Evolutionary conservation across 2,113 vertebrate genomes (phyloP).

Genomic region (Indicator maculatus): DNA sequence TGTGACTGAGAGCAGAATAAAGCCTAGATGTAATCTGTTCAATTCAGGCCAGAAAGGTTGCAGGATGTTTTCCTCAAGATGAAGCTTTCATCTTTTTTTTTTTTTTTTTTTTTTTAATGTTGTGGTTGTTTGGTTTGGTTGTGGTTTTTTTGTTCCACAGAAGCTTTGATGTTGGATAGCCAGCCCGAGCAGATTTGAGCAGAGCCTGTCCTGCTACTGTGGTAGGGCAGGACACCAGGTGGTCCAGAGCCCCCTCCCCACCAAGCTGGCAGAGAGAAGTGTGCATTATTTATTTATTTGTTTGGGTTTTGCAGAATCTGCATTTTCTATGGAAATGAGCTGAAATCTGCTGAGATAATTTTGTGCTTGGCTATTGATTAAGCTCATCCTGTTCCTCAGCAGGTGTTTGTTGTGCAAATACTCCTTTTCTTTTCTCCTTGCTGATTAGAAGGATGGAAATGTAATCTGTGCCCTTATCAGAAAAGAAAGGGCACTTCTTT

Average conservation of each 20-base stretch:
- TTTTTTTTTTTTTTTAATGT: background rate
- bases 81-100: constrained; percentile 35
- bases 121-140: background rate
- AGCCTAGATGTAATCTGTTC: background rate
- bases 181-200: accelerated
- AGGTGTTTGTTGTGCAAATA: background rate
- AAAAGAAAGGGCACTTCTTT: background rate
- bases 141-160: background rate
- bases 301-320: background rate
- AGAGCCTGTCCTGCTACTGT: accelerated
- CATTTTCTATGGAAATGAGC: background rate
- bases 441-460: background rate
- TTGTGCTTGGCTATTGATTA: background rate
- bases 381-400: background rate
- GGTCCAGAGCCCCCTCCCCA: background rate
- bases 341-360: background rate
- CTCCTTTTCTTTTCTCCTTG: background rate
- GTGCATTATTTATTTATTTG: background rate
- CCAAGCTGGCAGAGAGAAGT: background rate
- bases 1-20: background rate
- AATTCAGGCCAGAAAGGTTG: background rate
- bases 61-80: background rate
- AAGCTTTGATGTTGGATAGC: background rate
- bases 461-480: background rate
- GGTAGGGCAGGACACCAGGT: accelerated